Evolutionary conservation across 2,888 invertebrate genomes (phyloP).

Genomic region (Lymantria dispar): DNA sequence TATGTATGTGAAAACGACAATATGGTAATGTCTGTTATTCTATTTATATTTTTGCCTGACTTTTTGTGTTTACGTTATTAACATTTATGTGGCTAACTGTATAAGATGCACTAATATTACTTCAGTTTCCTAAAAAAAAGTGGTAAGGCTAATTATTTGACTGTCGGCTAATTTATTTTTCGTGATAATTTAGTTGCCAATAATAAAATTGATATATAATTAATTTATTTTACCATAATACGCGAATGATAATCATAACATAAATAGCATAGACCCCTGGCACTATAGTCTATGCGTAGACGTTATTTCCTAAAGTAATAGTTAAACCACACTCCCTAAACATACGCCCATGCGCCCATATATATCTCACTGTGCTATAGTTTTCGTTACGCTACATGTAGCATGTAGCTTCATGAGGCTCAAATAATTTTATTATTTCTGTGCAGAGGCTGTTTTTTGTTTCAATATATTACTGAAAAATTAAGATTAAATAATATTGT

Average conservation of each 20-base stretch:
- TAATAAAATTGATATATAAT: slow-evolving; percentile 36
- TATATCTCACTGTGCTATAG: slow-evolving; percentile 15
- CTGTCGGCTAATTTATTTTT: slow-evolving; percentile 40
- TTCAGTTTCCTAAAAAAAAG: slow-evolving; percentile 45
- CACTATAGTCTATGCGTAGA: slow-evolving; percentile 12
- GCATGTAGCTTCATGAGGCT: slow-evolving; percentile 6
- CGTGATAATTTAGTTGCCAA: slow-evolving; percentile 35
- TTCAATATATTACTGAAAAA: background rate
- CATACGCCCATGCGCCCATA: slow-evolving; percentile 10
- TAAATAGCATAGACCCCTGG: slow-evolving; percentile 34
- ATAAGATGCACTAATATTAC: slow-evolving; percentile 57
- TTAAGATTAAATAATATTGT: background rate
- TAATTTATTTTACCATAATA: slow-evolving; percentile 3
- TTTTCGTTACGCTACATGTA: slow-evolving; percentile 6
- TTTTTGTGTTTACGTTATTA: slow-evolving; percentile 59
- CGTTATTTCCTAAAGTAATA: too few species aligned
- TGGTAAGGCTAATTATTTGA: slow-evolving; percentile 39
- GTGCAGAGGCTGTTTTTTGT: background rate
- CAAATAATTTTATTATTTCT: slow-evolving; percentile 6
- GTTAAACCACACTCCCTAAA: background rate
- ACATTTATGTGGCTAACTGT: slow-evolving; percentile 77
- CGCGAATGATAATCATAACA: slow-evolving; percentile 11
- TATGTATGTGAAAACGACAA: slow-evolving; percentile 72
- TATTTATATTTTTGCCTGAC: slow-evolving; percentile 63
- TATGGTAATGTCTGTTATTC: slow-evolving; percentile 48